phyloP scores from a whole-genome alignment of 2,888 invertebrate genomes.

The Frankliniella intonsa region DNA sequence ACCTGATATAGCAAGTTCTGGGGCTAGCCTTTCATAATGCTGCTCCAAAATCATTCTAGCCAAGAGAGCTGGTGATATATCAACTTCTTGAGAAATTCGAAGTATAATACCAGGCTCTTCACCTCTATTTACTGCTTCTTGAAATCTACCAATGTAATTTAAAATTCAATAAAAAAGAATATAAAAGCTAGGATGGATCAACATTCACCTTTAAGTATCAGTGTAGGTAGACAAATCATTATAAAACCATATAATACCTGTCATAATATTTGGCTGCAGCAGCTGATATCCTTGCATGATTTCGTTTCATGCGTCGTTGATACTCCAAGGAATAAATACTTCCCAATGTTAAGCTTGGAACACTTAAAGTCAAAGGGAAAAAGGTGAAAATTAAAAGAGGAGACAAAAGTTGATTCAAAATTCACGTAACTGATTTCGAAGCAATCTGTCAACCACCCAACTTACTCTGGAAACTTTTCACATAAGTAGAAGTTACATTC shows the following conservation, averaged over 20 bases:
- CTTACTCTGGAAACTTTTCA: slow-evolving; percentile 1
- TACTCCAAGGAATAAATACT: slow-evolving; percentile 7
- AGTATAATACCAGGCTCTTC: slow-evolving; percentile 58
- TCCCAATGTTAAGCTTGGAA: background rate
- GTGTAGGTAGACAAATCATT: background rate
- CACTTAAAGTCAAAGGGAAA: background rate
- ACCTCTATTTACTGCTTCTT: slow-evolving; percentile 45
- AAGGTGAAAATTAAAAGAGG: background rate
- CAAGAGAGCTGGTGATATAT: slow-evolving; percentile 56
- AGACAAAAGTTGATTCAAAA: background rate
- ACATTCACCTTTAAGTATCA: background rate
- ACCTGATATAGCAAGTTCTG: slow-evolving; percentile 35
- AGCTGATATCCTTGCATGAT: background rate
- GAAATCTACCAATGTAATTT: slow-evolving; percentile 43
- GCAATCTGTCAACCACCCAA: background rate
- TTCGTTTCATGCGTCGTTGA: slow-evolving; percentile 5
- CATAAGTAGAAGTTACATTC: background rate
- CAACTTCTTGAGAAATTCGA: slow-evolving; percentile 52
- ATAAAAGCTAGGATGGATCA: background rate
- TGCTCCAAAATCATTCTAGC: slow-evolving; percentile 57
- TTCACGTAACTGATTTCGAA: background rate
- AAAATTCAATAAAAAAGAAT: background rate
- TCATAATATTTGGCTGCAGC: background rate
- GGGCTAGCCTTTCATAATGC: slow-evolving; percentile 45
- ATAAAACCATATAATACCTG: background rate